Conservation (phyloP, 2,888 invertebrate species). For the Calameuta pallipes region DNA sequence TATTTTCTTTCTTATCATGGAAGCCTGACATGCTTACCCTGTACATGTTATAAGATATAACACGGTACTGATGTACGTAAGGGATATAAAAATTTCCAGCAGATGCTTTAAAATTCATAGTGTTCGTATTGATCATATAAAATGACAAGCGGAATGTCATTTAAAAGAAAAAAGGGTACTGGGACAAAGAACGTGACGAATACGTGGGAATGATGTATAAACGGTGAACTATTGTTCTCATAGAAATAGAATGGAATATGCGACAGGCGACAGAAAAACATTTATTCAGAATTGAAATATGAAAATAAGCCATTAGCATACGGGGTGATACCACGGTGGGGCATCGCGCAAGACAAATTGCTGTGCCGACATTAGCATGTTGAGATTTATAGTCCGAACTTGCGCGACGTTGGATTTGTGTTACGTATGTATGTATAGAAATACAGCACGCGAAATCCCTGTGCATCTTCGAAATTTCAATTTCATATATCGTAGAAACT, state of each 20-base stretch:
- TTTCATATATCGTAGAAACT: not conserved
- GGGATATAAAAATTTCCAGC: not conserved
- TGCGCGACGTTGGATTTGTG: constrained; percentile 2
- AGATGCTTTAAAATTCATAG: not conserved
- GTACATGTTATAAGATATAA: not conserved
- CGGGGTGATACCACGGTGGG: not conserved
- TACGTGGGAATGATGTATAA: not conserved
- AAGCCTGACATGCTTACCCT: not conserved
- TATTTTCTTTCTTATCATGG: not conserved
- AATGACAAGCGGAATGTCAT: not conserved
- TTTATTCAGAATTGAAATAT: constrained; percentile 21
- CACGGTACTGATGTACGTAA: not conserved
- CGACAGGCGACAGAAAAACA: constrained; percentile 11
- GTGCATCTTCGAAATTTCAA: not conserved
- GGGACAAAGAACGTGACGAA: not conserved
- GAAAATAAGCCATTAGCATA: constrained; percentile 24
- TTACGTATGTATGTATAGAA: not conserved
- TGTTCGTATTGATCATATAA: not conserved
- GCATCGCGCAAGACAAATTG: constrained; percentile 25
- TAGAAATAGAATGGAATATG: not conserved
- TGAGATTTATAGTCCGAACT: constrained; percentile 33
- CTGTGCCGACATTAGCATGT: constrained; percentile 29
- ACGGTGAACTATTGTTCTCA: not conserved
- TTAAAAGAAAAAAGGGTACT: not conserved
- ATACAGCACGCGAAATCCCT: not conserved